Evolutionary conservation across 2,113 vertebrate species (phyloP).

Genomic region (Nibea albiflora): DNA sequence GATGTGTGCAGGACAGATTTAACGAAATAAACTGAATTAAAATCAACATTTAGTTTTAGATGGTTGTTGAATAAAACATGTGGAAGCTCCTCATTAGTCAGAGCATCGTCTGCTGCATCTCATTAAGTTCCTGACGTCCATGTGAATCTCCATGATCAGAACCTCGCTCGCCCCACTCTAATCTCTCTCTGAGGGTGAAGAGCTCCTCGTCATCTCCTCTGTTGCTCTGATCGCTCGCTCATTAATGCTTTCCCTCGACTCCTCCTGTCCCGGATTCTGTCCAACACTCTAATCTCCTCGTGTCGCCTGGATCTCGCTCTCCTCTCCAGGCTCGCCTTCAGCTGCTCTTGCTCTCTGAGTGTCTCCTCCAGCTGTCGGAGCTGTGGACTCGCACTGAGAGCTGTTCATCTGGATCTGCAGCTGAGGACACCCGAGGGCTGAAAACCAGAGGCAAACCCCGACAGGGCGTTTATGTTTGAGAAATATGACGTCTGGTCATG

Average conservation of each 20-base stretch:
- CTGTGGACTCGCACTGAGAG: neutral
- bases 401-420: conserved; percentile 6
- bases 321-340: neutral
- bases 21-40: no score
- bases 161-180: neutral
- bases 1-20: no score
- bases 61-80: no score
- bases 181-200: conserved; percentile 25
- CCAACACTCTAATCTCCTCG: neutral
- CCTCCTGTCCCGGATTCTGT: neutral
- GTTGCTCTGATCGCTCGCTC: conserved; percentile 6
- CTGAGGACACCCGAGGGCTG: neutral
- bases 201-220: conserved; percentile 3
- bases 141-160: neutral
- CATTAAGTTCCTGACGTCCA: neutral
- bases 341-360: neutral
- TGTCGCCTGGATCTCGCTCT: neutral
- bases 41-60: no score
- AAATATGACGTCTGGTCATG: no score
- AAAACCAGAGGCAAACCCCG: neutral
- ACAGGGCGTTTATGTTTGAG: neutral
- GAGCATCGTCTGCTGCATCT: no score
- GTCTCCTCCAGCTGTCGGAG: conserved; percentile 9
- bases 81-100: no score
- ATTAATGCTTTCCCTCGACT: conserved; percentile 18